These are phyloP conservation scores for Trichogramma dendrolimi DNA, from an alignment of 2,888 invertebrate species.

Conservation along the genomic window DNA sequence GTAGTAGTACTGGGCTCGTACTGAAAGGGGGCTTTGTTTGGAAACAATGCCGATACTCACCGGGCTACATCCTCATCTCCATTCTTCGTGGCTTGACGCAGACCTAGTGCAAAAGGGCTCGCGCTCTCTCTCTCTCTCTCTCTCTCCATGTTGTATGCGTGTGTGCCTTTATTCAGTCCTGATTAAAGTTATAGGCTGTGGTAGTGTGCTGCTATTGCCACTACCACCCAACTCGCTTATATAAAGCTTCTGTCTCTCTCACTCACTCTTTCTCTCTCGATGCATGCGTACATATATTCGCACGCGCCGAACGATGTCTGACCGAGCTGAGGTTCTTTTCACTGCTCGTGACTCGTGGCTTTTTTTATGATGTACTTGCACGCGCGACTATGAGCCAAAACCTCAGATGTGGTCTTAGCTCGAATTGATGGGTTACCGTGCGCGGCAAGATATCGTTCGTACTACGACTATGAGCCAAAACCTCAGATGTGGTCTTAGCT, in stretches of 20 bases:
- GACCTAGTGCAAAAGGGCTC: conserved; percentile 23
- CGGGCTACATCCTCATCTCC: conserved; percentile 52
- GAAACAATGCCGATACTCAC: conserved; percentile 53
- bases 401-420: too few relatives aligned
- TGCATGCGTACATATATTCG: background rate
- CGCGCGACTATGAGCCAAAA: too few relatives aligned
- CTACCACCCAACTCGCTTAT: background rate
- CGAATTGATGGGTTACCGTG: too few relatives aligned
- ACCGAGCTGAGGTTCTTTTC: conserved; percentile 27
- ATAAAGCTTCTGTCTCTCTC: background rate
- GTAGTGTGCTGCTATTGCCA: background rate
- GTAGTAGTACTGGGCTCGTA: too few relatives aligned
- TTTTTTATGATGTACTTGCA: too few relatives aligned
- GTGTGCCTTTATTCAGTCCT: conserved; percentile 47
- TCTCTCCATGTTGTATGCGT: conserved; percentile 18
- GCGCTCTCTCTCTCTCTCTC: conserved; percentile 1
- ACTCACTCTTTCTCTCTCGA: background rate
- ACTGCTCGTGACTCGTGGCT: conserved; percentile 11
- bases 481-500: too few relatives aligned
- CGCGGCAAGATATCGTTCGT: too few relatives aligned
- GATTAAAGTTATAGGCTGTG: conserved; percentile 49
- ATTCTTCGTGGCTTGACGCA: conserved; percentile 51
- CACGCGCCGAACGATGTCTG: conserved; percentile 11
- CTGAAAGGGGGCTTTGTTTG: conserved; percentile 47
- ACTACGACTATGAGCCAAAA: too few relatives aligned